These are phyloP conservation scores for Glaucopsyche alexis DNA, from an alignment of 2,888 invertebrate species.

Conservation along the genomic window DNA sequence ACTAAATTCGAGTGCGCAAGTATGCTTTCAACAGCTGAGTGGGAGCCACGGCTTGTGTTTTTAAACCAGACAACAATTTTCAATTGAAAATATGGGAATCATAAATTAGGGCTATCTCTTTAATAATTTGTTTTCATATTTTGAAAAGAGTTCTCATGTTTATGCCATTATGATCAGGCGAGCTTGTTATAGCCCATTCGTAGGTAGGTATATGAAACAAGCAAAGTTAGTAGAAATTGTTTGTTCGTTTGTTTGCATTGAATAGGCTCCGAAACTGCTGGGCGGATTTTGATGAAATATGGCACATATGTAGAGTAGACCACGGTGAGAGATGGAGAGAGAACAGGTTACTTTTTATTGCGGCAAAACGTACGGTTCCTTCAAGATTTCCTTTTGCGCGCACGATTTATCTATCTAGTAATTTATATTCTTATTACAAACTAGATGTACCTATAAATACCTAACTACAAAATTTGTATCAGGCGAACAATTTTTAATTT, in stretches of 20 bases:
- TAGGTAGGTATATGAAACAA: background rate
- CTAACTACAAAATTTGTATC: background rate
- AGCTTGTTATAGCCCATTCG: background rate
- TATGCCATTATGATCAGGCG: background rate
- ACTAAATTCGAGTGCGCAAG: constrained; percentile 29
- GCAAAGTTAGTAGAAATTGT: no score
- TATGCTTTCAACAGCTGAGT: constrained; percentile 18
- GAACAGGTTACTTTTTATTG: no score
- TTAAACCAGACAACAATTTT: constrained; percentile 20
- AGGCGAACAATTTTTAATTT: background rate
- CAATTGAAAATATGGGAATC: constrained; percentile 24
- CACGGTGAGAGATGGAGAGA: no score
- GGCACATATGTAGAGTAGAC: no score
- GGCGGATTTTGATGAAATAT: no score
- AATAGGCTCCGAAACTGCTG: no score
- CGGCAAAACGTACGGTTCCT: no score
- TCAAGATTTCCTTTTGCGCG: no score
- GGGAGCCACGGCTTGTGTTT: constrained; percentile 23
- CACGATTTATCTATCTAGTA: no score
- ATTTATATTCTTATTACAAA: no score
- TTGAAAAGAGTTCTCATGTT: constrained; percentile 1
- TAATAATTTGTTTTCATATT: constrained; percentile 7
- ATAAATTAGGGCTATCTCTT: constrained; percentile 22
- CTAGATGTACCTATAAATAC: background rate
- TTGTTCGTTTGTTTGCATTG: no score